A percentile compares a stretch with the other conserved stretches of the same genome.
Evolutionary conservation across 2,888 invertebrate genomes (phyloP).

Genomic region (Drosophila macrospina): DNA sequence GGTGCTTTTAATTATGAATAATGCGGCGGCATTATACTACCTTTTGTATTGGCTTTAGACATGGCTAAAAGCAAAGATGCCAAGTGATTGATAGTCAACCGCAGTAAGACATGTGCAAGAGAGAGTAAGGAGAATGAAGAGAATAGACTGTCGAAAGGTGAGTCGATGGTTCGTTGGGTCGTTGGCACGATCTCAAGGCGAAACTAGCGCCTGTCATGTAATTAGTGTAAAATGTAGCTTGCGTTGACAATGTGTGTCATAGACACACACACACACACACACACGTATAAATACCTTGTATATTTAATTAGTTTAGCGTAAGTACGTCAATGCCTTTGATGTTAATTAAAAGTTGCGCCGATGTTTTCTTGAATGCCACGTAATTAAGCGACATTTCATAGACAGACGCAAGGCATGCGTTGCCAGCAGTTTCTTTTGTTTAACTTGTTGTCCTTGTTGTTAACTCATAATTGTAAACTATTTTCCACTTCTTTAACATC

Average conservation of each 20-base stretch:
- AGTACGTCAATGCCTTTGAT: conserved; percentile 51
- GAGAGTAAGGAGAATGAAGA: not conserved
- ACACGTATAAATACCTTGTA: conserved; percentile 26
- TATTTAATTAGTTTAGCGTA: conserved; percentile 60
- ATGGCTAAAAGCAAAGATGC: conserved; percentile 45
- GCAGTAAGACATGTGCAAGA: conserved; percentile 13
- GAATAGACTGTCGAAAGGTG: conserved; percentile 24
- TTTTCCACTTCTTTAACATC: not conserved
- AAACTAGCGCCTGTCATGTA: conserved; percentile 39
- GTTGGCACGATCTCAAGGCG: conserved; percentile 5
- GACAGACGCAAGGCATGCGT: not conserved
- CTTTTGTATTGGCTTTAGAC: conserved; percentile 15
- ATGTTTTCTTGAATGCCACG: conserved; percentile 34
- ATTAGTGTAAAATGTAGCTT: conserved; percentile 56
- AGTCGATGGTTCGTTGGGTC: conserved; percentile 21
- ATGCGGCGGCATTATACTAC: conserved; percentile 38
- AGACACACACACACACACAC: conserved; percentile 32
- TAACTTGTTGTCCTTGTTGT: conserved; percentile 2
- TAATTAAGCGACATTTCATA: conserved; percentile 28
- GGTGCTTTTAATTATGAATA: conserved; percentile 77
- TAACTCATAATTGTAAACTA: conserved; percentile 16
- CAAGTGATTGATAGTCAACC: conserved; percentile 69
- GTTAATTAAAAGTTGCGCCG: conserved; percentile 60
- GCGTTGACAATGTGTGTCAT: conserved; percentile 30
- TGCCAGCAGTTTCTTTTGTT: not conserved